Base-by-base conservation (phyloP, 2,113 vertebrate genomes). In the Hippolais icterina region DNA sequence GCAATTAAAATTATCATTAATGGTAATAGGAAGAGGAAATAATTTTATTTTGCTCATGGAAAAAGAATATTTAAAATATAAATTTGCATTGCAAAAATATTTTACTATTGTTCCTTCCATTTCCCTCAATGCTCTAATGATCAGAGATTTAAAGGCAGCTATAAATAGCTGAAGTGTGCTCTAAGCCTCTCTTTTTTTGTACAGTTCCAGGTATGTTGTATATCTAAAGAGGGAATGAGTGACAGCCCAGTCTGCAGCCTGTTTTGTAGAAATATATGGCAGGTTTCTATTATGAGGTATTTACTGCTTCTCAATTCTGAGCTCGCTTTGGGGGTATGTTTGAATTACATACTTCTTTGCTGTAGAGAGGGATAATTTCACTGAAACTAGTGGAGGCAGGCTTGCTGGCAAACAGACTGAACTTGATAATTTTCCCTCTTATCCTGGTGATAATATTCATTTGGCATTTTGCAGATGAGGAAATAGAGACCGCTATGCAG, bases 321-420 rank as follows among this genome's bases (percentile, higher is more conserved):
- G 71, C 71, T 93, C 37, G 31, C 83, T 93, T 93, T 52, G 64
- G 33, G 49, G 31, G 12, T 78, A 61, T 77, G 76, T 60, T 92
- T 86, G 94, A 94, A 93, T 63, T 94, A 64, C 65, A 77, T n/a
- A 35, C 53, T 53, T 28, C 47, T 83, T 71, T 69, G 52, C n/a
- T 83, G 23, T 49, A 64, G 76, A 91, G 75, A 74, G 69, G 83
- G 76, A 86, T 92, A 94, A 96, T 93, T 93, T 90, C 82, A 81
- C 27, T 68, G 46, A 80, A 94, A 85, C 39, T 94, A 27, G 88
- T 64, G 22, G 52, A 88, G 56, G 64, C 61, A 77, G 68, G 39
- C 35, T 88, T 75, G 14, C 60, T 77, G 70, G 71, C 24, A 90
- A 83, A 78, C 64, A 83, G 54, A 21, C 71, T 63, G 39, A 90